These are phyloP conservation scores for Anser cygnoides DNA, from an alignment of 2,113 vertebrate species.

Conservation along the genomic window DNA sequence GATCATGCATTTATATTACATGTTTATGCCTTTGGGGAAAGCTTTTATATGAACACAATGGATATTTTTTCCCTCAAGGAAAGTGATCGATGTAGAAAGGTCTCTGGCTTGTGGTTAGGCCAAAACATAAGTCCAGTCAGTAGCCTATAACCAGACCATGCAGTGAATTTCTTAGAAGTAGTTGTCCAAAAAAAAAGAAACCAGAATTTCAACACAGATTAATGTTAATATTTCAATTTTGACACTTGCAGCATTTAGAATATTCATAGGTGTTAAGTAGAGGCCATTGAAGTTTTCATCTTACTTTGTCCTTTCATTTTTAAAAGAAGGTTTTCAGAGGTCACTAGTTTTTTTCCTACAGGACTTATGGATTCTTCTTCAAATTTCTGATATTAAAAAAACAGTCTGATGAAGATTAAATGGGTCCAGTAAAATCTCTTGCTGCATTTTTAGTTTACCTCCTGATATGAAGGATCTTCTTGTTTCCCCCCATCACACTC, in stretches of 20 bases:
- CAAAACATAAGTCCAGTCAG: slow-evolving; percentile 4
- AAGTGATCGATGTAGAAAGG: slow-evolving; percentile 20
- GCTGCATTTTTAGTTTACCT: neutral
- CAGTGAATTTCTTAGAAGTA: neutral
- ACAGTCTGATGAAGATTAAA: neutral
- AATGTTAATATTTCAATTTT: neutral
- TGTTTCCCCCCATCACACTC: neutral
- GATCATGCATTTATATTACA: slow-evolving; percentile 60
- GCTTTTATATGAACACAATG: neutral
- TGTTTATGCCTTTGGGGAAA: slow-evolving; percentile 35
- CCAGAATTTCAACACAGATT: neutral
- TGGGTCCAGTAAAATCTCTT: neutral
- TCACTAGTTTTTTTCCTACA: neutral
- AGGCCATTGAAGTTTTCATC: neutral
- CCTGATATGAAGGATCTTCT: neutral
- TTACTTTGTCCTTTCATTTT: neutral
- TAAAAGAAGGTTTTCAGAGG: neutral
- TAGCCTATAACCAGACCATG: neutral
- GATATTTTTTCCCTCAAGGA: neutral
- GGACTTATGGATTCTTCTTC: neutral
- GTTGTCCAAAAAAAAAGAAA: neutral
- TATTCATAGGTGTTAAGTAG: neutral
- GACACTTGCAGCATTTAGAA: neutral
- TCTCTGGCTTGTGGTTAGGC: slow-evolving; percentile 9
- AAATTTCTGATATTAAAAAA: neutral